A percentile compares a stretch with the other conserved stretches of the same genome.
phyloP scores from a whole-genome alignment of 1,140 invertebrate species.

The Drosophila arawakana region DNA sequence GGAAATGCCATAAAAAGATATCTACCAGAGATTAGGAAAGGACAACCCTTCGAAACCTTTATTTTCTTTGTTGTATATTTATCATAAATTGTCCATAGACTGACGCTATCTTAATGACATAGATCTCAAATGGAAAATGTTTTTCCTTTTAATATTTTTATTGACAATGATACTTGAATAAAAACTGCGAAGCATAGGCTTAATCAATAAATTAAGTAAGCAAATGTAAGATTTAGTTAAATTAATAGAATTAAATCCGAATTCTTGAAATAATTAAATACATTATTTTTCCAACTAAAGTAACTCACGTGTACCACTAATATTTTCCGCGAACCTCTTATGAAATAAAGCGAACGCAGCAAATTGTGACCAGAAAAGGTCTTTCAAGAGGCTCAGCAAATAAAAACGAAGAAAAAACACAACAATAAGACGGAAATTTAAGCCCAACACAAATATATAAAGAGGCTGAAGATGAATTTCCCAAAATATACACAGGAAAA shows the following conservation, averaged over 20 bases:
- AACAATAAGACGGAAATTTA: constrained; percentile 1
- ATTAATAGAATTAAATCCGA: too few species aligned
- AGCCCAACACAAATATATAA: constrained; percentile 16
- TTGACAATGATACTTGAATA: too few species aligned
- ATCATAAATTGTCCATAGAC: constrained; percentile 8
- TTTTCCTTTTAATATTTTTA: too few species aligned
- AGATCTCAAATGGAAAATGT: neutral
- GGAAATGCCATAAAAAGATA: constrained; percentile 1
- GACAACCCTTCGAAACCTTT: neutral
- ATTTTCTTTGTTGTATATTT: constrained; percentile 11
- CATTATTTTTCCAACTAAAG: neutral
- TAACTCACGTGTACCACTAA: neutral
- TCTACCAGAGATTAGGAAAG: neutral
- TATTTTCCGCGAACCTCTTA: neutral
- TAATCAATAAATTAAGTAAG: too few species aligned
- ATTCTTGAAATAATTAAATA: too few species aligned
- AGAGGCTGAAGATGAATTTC: constrained; percentile 16
- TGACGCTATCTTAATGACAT: neutral
- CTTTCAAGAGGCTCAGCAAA: constrained; percentile 15
- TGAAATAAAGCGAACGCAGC: neutral
- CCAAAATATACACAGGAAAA: constrained; percentile 25
- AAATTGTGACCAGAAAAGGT: neutral
- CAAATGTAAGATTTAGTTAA: too few species aligned
- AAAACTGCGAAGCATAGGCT: too few species aligned
- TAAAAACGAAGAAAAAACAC: neutral